Percentiles rank a stretch among this genome's conserved stretches.
Evolutionary conservation across 1,140 invertebrate genomes (phyloP).

Genomic region (Halesus radiatus): DNA sequence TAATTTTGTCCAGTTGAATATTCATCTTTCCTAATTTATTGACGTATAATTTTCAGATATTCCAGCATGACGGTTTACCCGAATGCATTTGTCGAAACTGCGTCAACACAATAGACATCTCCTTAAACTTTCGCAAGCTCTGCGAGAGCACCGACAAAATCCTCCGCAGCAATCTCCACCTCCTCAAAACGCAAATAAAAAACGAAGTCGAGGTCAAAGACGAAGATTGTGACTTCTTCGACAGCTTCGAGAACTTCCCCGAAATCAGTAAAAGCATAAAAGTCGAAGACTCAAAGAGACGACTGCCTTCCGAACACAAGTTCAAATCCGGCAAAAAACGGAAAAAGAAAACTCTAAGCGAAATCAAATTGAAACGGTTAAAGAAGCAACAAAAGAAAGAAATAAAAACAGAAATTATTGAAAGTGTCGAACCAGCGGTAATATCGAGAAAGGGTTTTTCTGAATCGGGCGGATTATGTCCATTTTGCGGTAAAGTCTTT

Average conservation of each 20-base stretch:
- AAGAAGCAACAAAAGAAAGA: constrained; percentile 26
- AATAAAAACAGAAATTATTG: constrained; percentile 12
- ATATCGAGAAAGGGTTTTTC: constrained; percentile 8
- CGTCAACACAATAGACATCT: constrained; percentile 37
- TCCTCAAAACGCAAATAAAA: constrained; percentile 37
- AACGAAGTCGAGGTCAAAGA: background rate
- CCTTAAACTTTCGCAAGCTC: constrained; percentile 41
- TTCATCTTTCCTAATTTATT: constrained; percentile 11
- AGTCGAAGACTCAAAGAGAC: constrained; percentile 1
- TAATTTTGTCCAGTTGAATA: background rate
- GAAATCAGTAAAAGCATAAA: background rate
- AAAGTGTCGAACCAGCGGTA: background rate
- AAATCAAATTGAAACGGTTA: constrained; percentile 26
- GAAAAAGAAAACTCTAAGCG: constrained; percentile 37
- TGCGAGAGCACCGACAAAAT: constrained; percentile 51
- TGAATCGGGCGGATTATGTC: constrained; percentile 49
- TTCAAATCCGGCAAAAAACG: constrained; percentile 14
- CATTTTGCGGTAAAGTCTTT: constrained; percentile 53
- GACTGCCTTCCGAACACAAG: constrained; percentile 33
- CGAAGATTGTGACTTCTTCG: background rate
- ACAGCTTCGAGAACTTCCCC: background rate
- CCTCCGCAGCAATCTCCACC: constrained; percentile 32
- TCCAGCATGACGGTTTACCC: constrained; percentile 51
- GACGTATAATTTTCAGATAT: constrained; percentile 34
- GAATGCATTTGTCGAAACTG: constrained; percentile 49